Evolutionary conservation across 2,113 vertebrate species (phyloP).

Genomic region (Paratilapia polleni): DNA sequence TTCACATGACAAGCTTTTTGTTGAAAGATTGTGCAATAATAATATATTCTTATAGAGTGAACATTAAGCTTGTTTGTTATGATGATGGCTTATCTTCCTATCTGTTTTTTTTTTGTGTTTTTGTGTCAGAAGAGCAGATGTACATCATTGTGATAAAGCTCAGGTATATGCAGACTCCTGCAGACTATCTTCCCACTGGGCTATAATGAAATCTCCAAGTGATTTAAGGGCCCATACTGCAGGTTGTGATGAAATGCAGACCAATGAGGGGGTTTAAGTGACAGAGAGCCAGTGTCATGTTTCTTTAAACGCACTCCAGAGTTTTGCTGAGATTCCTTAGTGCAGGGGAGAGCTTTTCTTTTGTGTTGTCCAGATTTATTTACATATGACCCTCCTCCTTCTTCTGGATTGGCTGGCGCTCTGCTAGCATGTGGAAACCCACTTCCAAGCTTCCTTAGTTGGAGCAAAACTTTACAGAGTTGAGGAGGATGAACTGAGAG

Average conservation of each 20-base stretch:
- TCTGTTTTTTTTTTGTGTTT: slow-evolving; percentile 44
- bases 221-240: slow-evolving; percentile 34
- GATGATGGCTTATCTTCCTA: not conserved
- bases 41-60: not conserved
- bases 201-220: slow-evolving; percentile 8
- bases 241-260: slow-evolving; percentile 55
- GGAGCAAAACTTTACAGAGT: slow-evolving; percentile 54
- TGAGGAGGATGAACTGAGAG: slow-evolving; percentile 57
- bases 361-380: slow-evolving; percentile 43
- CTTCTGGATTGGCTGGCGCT: slow-evolving; percentile 54
- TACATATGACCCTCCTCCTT: slow-evolving; percentile 54
- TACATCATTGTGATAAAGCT: slow-evolving; percentile 29
- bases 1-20: not conserved
- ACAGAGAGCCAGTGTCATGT: slow-evolving; percentile 62
- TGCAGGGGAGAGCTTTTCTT: slow-evolving; percentile 33
- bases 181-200: not conserved
- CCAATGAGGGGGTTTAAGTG: not conserved
- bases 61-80: not conserved
- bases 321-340: slow-evolving; percentile 51
- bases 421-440: slow-evolving; percentile 51
- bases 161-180: not conserved
- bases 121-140: slow-evolving; percentile 23
- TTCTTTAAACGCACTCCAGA: slow-evolving; percentile 73
- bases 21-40: not conserved
- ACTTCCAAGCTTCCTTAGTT: slow-evolving; percentile 69